A percentile compares a stretch with the other conserved stretches of the same genome.
Evolutionary conservation across 1,140 invertebrate species (phyloP).

Genomic region (Patella vulgata): DNA sequence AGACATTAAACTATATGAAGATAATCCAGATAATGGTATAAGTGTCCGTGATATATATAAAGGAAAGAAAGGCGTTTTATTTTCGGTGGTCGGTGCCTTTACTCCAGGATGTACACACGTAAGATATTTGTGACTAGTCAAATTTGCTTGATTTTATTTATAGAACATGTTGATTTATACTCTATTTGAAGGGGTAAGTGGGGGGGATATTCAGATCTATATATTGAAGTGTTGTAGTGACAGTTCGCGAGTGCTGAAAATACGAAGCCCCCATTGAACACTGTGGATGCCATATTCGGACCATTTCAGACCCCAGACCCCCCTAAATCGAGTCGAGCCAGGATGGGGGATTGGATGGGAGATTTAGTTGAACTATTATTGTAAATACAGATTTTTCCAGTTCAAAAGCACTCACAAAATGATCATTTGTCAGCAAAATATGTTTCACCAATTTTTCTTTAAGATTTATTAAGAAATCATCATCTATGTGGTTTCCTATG

Average conservation of each 20-base stretch:
- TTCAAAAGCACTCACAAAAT: too few relatives aligned
- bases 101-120: slow-evolving; percentile 95
- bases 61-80: slow-evolving; percentile 87
- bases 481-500: too few relatives aligned
- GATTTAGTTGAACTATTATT: too few relatives aligned
- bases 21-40: slow-evolving; percentile 85
- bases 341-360: too few relatives aligned
- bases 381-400: too few relatives aligned
- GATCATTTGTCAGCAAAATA: too few relatives aligned
- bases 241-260: not conserved
- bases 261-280: not conserved
- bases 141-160: not conserved
- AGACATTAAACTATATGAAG: slow-evolving; percentile 82
- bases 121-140: slow-evolving; percentile 17
- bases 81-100: slow-evolving; percentile 93
- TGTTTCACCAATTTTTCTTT: too few relatives aligned
- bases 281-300: too few relatives aligned
- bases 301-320: too few relatives aligned
- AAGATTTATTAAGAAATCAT: too few relatives aligned
- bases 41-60: slow-evolving; percentile 79
- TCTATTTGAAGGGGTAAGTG: slow-evolving; percentile 12
- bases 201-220: not conserved
- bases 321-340: too few relatives aligned
- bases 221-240: too few relatives aligned
- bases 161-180: slow-evolving; percentile 2